Percentiles rank a stretch among this genome's conserved stretches.
These are phyloP conservation scores for Mellivora capensis DNA, from an alignment of 2,113 vertebrate species.

Conservation along the genomic window DNA sequence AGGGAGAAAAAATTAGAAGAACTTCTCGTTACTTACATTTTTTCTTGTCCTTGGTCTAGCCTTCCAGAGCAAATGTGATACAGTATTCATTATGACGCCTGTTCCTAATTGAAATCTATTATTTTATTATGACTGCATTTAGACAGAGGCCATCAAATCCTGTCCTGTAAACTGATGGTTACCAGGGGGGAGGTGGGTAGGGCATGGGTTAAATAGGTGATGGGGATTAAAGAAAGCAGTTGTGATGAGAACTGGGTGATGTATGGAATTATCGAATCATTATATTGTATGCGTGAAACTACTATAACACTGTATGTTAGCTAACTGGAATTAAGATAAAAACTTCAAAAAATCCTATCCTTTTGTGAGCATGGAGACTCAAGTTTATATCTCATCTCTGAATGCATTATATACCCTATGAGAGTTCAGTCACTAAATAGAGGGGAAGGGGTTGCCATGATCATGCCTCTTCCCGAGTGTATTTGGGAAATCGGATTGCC, in stretches of 20 bases:
- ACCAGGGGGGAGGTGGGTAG: not conserved
- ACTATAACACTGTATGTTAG: not conserved
- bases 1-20: not conserved
- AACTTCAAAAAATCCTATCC: slow-evolving; percentile 39
- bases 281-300: not conserved
- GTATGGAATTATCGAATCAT: not conserved
- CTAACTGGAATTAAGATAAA: not conserved
- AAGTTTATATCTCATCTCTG: slow-evolving; percentile 67
- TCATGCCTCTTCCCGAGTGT: slow-evolving; percentile 51
- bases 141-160: slow-evolving; percentile 69
- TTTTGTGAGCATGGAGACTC: slow-evolving; percentile 68
- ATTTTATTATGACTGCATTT: slow-evolving; percentile 69
- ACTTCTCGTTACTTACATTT: not conserved
- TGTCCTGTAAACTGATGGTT: slow-evolving; percentile 1
- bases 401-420: slow-evolving; percentile 55
- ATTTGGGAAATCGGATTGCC: slow-evolving; percentile 63
- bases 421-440: slow-evolving; percentile 41
- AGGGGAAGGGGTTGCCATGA: not conserved
- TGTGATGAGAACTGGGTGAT: not conserved
- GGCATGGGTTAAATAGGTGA: not conserved
- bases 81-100: slow-evolving; percentile 47
- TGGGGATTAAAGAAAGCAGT: not conserved
- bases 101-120: slow-evolving; percentile 73
- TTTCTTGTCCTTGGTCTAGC: slow-evolving; percentile 46
- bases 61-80: slow-evolving; percentile 58